Percentiles rank a stretch among this genome's conserved stretches.
Evolutionary conservation across 2,113 vertebrate genomes (phyloP).

Genomic region (Phalacrocorax pelagicus): DNA sequence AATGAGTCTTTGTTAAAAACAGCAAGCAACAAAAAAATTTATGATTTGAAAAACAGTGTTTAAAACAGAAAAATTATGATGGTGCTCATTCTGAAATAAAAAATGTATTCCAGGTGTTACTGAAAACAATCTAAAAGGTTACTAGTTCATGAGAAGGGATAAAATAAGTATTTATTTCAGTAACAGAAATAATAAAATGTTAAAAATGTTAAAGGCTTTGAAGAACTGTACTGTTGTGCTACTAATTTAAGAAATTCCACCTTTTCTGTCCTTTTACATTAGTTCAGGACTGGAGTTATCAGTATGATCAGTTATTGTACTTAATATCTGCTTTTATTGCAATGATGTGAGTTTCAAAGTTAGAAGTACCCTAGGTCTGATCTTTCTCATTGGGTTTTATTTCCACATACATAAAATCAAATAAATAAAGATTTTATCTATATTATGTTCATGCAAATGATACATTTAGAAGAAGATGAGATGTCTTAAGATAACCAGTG

Average conservation of each 20-base stretch:
- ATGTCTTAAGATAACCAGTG: background rate
- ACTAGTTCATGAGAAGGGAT: background rate
- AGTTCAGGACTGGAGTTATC: background rate
- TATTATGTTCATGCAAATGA: background rate
- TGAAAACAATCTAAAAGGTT: background rate
- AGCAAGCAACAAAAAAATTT: background rate
- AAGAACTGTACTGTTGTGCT: background rate
- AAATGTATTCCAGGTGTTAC: background rate
- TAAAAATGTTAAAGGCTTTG: background rate
- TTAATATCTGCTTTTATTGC: background rate
- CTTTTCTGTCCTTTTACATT: background rate
- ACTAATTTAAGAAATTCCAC: background rate
- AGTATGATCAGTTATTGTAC: background rate
- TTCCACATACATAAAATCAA: background rate
- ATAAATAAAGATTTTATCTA: background rate
- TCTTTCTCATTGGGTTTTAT: background rate
- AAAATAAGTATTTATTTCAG: background rate
- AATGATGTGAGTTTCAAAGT: background rate
- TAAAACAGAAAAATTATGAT: background rate
- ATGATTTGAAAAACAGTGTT: background rate
- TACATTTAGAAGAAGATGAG: background rate
- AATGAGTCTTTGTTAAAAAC: background rate
- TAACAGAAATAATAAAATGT: background rate
- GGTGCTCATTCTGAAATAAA: background rate
- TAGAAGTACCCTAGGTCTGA: background rate